Evolutionary conservation across 2,888 invertebrate species (phyloP).

Genomic region (Dasysyrphus albostriatus): DNA sequence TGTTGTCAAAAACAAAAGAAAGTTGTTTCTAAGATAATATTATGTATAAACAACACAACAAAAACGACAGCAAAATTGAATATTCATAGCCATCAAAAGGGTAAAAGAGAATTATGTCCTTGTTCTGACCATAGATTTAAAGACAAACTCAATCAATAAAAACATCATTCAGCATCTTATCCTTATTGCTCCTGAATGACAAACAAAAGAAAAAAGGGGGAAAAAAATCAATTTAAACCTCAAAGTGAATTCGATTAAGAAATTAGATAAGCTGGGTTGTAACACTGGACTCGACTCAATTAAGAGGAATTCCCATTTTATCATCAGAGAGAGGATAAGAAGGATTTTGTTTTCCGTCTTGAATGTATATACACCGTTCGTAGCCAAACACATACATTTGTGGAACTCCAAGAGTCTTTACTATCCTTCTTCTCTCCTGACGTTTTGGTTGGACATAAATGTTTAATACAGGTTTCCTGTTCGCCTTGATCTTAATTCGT

Average conservation of each 20-base stretch:
- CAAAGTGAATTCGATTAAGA: conserved; percentile 62
- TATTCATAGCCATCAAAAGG: conserved; percentile 27
- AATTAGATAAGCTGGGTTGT: conserved; percentile 58
- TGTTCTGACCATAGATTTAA: conserved; percentile 6
- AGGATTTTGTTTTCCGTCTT: not conserved
- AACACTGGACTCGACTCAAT: conserved; percentile 46
- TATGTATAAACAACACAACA: not conserved
- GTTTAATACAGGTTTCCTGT: conserved; percentile 43
- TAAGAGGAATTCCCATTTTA: conserved; percentile 45
- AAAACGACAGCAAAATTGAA: conserved; percentile 11
- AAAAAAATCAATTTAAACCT: conserved; percentile 59
- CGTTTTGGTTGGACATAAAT: conserved; percentile 22
- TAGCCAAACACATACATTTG: no score
- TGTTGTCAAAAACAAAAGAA: conserved; percentile 2
- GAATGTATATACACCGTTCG: not conserved
- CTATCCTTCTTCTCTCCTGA: not conserved
- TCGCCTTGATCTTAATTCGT: conserved; percentile 37
- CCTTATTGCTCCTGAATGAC: conserved; percentile 9
- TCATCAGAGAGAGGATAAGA: not conserved
- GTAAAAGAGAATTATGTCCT: not conserved
- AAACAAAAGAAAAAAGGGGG: not conserved
- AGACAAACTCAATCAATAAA: conserved; percentile 32
- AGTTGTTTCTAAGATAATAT: not conserved
- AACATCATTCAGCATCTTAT: conserved; percentile 19
- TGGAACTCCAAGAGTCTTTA: not conserved